phyloP scores from a whole-genome alignment of 2,797 vertebrate species.

The Aythya fuligula region DNA sequence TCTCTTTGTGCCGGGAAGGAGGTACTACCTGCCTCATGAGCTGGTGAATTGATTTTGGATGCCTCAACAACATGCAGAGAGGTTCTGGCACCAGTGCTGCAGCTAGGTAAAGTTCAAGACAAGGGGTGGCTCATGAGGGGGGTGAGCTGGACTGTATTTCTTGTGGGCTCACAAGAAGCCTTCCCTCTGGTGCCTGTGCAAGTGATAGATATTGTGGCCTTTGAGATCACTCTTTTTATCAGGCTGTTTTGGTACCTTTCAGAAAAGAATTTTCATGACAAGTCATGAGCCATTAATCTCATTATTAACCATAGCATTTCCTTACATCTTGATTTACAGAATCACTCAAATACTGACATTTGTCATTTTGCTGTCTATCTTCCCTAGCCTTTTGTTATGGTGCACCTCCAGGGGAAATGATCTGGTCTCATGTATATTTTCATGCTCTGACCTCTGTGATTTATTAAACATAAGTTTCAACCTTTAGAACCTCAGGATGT shows the following conservation, averaged over 20 bases:
- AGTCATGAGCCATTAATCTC: conserved; percentile 39
- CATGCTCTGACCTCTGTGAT: not conserved
- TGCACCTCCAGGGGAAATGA: not conserved
- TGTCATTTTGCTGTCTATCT: conserved; percentile 30
- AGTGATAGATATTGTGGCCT: not conserved
- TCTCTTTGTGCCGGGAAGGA: not conserved
- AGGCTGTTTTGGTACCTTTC: not conserved
- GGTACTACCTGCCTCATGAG: not conserved
- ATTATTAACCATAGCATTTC: not conserved
- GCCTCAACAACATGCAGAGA: not conserved
- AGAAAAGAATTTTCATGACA: conserved; percentile 49
- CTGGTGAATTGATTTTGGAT: not conserved
- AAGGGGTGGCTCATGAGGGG: not conserved
- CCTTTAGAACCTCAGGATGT: not conserved
- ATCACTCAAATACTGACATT: not conserved
- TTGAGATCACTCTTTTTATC: not conserved
- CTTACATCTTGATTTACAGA: conserved; percentile 2
- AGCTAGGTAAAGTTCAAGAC: not conserved
- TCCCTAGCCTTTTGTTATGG: conserved; percentile 23
- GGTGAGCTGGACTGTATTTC: not conserved
- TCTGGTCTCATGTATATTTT: conserved; percentile 5
- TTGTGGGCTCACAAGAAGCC: not conserved
- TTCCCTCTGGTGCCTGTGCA: not conserved
- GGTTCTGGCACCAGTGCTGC: not conserved
- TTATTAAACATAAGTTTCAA: not conserved